Base-by-base conservation (phyloP, 1,140 invertebrate species). In the Drosophila murphyi region DNA sequence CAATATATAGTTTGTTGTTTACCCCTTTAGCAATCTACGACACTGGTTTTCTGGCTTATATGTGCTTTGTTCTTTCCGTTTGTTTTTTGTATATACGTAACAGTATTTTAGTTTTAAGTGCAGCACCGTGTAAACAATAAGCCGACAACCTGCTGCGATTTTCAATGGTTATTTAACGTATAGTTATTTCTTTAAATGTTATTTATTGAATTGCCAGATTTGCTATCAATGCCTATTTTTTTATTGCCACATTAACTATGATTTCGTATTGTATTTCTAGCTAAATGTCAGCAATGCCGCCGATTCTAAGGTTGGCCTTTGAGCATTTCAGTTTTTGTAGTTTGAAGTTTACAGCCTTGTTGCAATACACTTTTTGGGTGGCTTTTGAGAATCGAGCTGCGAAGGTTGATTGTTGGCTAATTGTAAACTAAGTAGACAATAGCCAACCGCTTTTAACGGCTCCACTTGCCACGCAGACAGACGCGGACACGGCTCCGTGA, bases 101-200 rank as follows among this genome's bases (percentile, higher is more conserved):
- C 20, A 20, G 37, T 56, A 59, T 50, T 73, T 70, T 47, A 35
- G 12, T 62, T 61, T 63, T 50, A n/a, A 57, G 56, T 61, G 45
- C 48, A 47, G 71, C 50, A 48, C 41, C 29, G 47, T 59, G 45
- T 64, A 59, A 63, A 47, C 59, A 63, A 71, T 56, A 62, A 47
- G 39, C 8, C 55, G 56, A 31, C 62, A 57, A 68, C 73, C 55
- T 72, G 73, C 61, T 72, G 73, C 41, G 63, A 73, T 77, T 77
- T 34, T 63, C 52, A 55, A 60, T 56, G 75, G 7, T 47, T 73
- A 43, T 73, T 57, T 61, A 43, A 43, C 12, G 34, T 29, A 57
- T 45, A 75, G 39, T 69, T 62, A 75, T 75, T 75, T 65, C 64
- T 73, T 68, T 68, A 77, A 77, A 77, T 77, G 71, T 68, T 77